phyloP scores from a whole-genome alignment of 1,140 invertebrate species.

The Schlechtendalia chinensis region DNA sequence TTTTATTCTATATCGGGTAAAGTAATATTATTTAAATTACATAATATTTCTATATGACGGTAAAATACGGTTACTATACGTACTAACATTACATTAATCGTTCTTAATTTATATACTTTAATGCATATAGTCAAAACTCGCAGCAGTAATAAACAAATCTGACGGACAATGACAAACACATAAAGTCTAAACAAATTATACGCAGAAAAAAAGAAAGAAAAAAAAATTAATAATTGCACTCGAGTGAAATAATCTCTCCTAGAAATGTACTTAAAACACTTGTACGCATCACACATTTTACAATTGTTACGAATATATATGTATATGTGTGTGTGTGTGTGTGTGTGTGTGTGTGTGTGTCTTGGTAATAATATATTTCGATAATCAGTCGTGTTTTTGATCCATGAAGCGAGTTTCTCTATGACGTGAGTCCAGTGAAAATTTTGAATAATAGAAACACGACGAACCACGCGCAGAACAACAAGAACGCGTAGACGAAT shows the following conservation, averaged over 20 bases:
- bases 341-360: neutral
- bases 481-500: constrained; percentile 1
- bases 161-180: no score
- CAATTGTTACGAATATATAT: no score
- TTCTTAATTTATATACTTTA: no score
- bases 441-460: neutral
- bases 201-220: neutral
- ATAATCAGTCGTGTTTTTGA: constrained; percentile 18
- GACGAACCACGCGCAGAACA: neutral
- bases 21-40: no score
- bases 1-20: no score
- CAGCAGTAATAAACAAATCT: no score
- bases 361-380: neutral
- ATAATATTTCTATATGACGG: no score
- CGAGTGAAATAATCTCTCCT: neutral
- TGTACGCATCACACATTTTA: neutral
- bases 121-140: no score
- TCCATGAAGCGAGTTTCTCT: neutral
- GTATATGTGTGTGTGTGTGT: no score
- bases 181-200: no score
- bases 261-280: neutral
- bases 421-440: neutral
- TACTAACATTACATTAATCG: no score
- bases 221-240: neutral
- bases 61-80: no score